Percentiles rank a stretch among this genome's conserved stretches.
These are phyloP conservation scores for Dicyrtomina minuta DNA, from an alignment of 2,888 invertebrate species.

Conservation along the genomic window DNA sequence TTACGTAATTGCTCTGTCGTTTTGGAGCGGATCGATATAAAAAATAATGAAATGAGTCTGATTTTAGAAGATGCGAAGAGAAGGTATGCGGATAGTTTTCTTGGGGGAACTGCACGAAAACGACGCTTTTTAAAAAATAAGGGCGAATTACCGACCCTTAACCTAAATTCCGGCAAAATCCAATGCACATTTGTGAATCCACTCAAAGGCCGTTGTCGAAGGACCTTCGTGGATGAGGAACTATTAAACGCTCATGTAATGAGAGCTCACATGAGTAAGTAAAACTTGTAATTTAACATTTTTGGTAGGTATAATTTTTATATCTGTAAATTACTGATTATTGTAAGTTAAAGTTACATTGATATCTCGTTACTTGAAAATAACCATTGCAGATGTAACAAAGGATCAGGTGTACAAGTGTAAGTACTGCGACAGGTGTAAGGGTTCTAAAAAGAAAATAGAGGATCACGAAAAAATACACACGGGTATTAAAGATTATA, in stretches of 20 bases:
- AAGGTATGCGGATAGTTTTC: too few relatives aligned
- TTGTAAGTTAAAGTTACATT: too few relatives aligned
- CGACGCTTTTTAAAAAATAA: too few relatives aligned
- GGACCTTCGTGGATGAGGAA: background rate
- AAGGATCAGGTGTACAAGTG: background rate
- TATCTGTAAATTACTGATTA: too few relatives aligned
- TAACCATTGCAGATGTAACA: background rate
- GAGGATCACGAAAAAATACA: background rate
- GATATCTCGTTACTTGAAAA: too few relatives aligned
- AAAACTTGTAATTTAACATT: background rate
- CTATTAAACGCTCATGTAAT: background rate
- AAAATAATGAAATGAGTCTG: too few relatives aligned
- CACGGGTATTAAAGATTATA: background rate
- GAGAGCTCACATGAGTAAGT: background rate
- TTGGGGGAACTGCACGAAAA: too few relatives aligned
- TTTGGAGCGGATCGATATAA: too few relatives aligned
- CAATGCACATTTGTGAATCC: background rate
- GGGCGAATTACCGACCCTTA: too few relatives aligned
- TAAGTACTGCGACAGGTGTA: background rate
- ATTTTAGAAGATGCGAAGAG: too few relatives aligned
- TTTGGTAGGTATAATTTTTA: background rate
- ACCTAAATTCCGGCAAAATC: too few relatives aligned
- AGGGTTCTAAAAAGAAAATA: background rate
- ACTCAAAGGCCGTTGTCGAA: background rate
- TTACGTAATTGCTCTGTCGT: too few relatives aligned